Evolutionary conservation across 2,797 vertebrate genomes (phyloP), one percentile per base, ranked within the genome.

Genomic region (Anomalospiza imberbis): DNA sequence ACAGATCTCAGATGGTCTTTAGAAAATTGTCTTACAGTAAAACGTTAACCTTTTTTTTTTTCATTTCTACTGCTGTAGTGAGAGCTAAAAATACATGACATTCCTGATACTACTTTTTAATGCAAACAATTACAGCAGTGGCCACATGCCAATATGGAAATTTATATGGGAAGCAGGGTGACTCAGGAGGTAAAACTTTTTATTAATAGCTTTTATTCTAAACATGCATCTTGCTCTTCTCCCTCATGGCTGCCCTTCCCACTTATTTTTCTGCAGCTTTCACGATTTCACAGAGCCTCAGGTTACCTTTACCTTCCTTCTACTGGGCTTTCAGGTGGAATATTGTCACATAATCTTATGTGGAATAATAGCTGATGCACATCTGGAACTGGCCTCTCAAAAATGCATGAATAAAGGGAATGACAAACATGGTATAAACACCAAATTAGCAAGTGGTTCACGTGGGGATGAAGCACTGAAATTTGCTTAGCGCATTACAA

Each of bases 141-240:
- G 75, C 65, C 61, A 88, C 57, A 44, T 36, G 80, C 21, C 85
- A 82, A 19, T 72, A 77, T 53, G 28, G 78, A 93, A 85, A 92
- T 93, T 61, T 79, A 85, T 62, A 89, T 21, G 78, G 70, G 66
- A 94, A 86, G 72, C 62, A 57, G 4, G 1, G 85, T 73, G 91
- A 87, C 61, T 79, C 86, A 63, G 57, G 32, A 92, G 44, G 44
- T 29, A 95, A 88, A 70, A 32, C 55, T 86, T 92, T 85, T 65
- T 34, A 88, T 78, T 85, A 91, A 71, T 16, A 93, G n/a, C 47
- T 89, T 89, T 91, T 92, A 88, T 95, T 89, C 93, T 63, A 93
- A 63, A 72, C 61, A 53, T 55, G 79, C 47, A 85, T 87, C 75
- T 62, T 88, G 81, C 65, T 78, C 78, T 71, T 89, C 89, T 91